phyloP scores from a whole-genome alignment of 2,113 vertebrate genomes.

The Lepisosteus oculatus region DNA sequence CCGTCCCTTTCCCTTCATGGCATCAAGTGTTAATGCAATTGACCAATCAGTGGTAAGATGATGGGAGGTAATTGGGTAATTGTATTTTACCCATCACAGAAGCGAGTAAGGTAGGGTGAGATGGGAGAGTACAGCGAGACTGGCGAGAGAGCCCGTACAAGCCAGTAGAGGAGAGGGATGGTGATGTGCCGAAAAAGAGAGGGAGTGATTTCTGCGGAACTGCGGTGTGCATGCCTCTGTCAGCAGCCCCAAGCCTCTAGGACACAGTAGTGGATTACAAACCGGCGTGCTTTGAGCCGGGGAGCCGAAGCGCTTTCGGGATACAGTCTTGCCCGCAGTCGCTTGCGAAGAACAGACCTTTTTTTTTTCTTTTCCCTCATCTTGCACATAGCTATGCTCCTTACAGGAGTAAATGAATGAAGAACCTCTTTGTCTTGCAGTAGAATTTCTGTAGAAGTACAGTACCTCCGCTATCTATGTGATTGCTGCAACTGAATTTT shows the following conservation, averaged over 20 bases:
- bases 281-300: slow-evolving; percentile 36
- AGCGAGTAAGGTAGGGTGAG: slow-evolving; percentile 34
- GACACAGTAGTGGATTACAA: slow-evolving; percentile 42
- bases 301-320: not conserved
- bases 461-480: not conserved
- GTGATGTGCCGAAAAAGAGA: slow-evolving; percentile 11
- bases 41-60: slow-evolving; percentile 77
- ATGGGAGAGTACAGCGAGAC: not conserved
- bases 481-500: not conserved
- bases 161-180: slow-evolving; percentile 19
- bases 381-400: slow-evolving; percentile 24
- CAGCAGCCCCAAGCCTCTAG: slow-evolving; percentile 33
- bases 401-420: not conserved
- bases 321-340: not conserved
- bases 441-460: slow-evolving; percentile 1
- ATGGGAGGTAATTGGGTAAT: slow-evolving; percentile 82
- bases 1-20: slow-evolving; percentile 29
- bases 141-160: slow-evolving; percentile 5
- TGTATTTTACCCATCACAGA: slow-evolving; percentile 74
- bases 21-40: slow-evolving; percentile 76
- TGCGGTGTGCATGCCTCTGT: slow-evolving; percentile 38
- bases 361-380: slow-evolving; percentile 11
- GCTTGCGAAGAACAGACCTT: not conserved
- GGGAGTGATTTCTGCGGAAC: slow-evolving; percentile 21
- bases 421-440: not conserved